These are phyloP conservation scores for Prinia subflava DNA, from an alignment of 2,113 vertebrate genomes.

Conservation along the genomic window DNA sequence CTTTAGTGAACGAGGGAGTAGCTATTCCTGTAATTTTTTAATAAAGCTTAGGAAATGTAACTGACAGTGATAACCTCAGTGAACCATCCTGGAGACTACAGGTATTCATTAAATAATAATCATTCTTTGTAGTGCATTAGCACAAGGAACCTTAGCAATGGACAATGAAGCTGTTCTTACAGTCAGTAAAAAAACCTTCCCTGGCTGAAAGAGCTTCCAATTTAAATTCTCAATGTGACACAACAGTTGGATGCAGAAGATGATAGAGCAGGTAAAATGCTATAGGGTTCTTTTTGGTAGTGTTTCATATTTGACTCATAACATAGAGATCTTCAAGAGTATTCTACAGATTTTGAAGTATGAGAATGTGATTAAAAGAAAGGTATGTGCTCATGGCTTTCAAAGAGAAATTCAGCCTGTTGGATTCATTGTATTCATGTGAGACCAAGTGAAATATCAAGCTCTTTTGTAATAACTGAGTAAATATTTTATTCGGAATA, in stretches of 20 bases:
- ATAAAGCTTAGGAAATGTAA: background rate
- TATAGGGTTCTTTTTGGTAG: background rate
- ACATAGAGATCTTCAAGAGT: background rate
- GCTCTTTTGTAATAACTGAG: background rate
- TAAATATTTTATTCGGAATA: constrained; percentile 26
- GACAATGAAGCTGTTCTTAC: background rate
- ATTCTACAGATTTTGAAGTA: background rate
- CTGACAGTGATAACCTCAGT: background rate
- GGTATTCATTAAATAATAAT: constrained; percentile 40
- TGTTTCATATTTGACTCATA: background rate
- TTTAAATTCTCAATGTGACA: background rate
- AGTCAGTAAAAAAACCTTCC: background rate
- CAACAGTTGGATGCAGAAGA: background rate
- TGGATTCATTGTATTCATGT: background rate
- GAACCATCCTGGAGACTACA: background rate
- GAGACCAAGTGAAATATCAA: background rate
- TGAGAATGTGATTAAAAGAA: background rate
- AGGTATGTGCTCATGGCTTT: background rate
- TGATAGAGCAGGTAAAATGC: background rate
- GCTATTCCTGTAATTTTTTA: constrained; percentile 32
- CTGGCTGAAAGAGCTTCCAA: background rate
- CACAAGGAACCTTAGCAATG: background rate
- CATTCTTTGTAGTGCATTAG: constrained; percentile 4
- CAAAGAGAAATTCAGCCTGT: background rate
- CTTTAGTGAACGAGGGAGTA: background rate